Conservation (phyloP, 2,797 vertebrate species). For the Phoebastria nigripes region DNA sequence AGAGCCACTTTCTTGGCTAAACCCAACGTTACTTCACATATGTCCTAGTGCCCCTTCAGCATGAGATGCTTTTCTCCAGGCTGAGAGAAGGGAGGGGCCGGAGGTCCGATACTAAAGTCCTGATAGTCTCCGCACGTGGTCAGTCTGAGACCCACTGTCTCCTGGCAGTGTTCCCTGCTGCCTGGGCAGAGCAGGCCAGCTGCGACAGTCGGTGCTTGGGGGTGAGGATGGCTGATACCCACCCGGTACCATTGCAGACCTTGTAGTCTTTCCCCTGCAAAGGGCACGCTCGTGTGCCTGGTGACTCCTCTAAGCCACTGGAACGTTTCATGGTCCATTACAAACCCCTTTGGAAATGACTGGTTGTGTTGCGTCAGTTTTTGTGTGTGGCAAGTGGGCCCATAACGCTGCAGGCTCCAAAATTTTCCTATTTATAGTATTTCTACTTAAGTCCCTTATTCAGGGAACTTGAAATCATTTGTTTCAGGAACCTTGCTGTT, state of each 20-base stretch:
- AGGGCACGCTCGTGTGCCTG: neutral
- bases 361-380: constrained; percentile 30
- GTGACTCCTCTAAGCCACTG: neutral
- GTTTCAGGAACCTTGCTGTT: constrained; percentile 26
- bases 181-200: neutral
- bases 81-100: neutral
- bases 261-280: neutral
- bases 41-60: neutral
- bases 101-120: neutral
- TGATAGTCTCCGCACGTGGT: neutral
- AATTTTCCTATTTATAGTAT: constrained; percentile 59
- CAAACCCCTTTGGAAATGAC: constrained; percentile 50
- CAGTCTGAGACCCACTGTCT: neutral
- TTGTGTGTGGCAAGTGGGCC: constrained; percentile 34
- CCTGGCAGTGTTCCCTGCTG: neutral
- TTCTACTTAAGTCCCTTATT: constrained; percentile 39
- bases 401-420: constrained; percentile 45
- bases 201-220: neutral
- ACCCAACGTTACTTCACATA: neutral
- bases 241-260: neutral
- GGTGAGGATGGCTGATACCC: neutral
- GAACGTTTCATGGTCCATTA: constrained; percentile 40
- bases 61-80: neutral
- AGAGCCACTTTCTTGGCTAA: neutral
- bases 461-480: neutral